Conservation (phyloP, 2,113 vertebrate species). For the Marmota monax region DNA sequence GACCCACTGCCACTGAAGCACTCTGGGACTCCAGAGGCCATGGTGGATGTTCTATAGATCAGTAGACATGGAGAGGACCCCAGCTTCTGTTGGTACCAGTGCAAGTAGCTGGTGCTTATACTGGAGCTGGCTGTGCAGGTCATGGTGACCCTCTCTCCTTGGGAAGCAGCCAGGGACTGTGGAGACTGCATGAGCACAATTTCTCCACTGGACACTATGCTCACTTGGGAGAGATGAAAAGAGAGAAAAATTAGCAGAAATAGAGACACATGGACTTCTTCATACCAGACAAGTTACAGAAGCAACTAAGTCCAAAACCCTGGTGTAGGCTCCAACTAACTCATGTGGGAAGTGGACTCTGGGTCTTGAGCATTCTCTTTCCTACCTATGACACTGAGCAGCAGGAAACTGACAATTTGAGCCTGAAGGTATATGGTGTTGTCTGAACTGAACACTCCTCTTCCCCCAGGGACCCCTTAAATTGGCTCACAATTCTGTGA, state of each 20-base stretch:
- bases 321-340: background rate
- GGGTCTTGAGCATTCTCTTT: background rate
- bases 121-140: background rate
- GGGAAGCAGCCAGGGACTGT: background rate
- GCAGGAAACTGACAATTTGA: background rate
- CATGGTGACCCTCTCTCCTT: background rate
- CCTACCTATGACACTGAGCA: background rate
- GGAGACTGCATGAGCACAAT: background rate
- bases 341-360: background rate
- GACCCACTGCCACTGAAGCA: background rate
- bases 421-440: background rate
- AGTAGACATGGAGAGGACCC: background rate
- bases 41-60: fast-evolving
- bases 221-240: too few relatives aligned
- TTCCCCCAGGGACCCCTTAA: background rate
- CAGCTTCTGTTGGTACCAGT: background rate
- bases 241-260: too few relatives aligned
- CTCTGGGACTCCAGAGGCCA: background rate
- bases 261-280: too few relatives aligned
- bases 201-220: too few relatives aligned
- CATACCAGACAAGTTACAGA: too few relatives aligned
- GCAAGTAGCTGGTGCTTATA: background rate
- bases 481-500: background rate
- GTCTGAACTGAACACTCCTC: background rate
- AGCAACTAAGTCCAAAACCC: background rate